These are phyloP conservation scores for Odiellus spinosus DNA, from an alignment of 2,888 invertebrate species.

Conservation along the genomic window DNA sequence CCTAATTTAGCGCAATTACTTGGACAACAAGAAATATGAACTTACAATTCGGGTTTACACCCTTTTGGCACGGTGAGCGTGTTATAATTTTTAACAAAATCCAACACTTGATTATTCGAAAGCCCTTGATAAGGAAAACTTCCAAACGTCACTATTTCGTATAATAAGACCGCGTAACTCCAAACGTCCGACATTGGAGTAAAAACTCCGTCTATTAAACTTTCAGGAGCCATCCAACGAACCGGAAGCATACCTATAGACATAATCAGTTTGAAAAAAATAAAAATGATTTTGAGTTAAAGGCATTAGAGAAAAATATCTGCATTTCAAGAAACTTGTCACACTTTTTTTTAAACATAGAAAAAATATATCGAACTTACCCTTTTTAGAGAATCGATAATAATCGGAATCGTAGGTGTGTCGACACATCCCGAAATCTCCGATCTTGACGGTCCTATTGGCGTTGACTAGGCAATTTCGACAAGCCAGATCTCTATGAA, in stretches of 20 bases:
- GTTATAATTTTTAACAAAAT: slow-evolving; percentile 58
- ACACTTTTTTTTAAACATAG: slow-evolving; percentile 35
- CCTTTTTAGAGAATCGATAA: slow-evolving; percentile 53
- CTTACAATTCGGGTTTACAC: slow-evolving; percentile 62
- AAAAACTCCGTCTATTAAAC: slow-evolving; percentile 71
- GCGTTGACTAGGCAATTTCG: slow-evolving; percentile 65
- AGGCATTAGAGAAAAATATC: too few relatives aligned
- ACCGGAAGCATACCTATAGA: slow-evolving; percentile 67
- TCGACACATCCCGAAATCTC: slow-evolving; percentile 28
- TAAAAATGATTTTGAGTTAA: not conserved
- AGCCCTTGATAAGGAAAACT: slow-evolving; percentile 77
- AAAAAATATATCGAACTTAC: slow-evolving; percentile 13
- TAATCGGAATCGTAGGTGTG: slow-evolving; percentile 22
- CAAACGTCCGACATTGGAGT: slow-evolving; percentile 82
- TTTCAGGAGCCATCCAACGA: slow-evolving; percentile 90
- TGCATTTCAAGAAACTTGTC: too few relatives aligned
- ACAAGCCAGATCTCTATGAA: slow-evolving; percentile 69
- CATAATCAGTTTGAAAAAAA: slow-evolving; percentile 39
- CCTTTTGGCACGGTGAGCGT: slow-evolving; percentile 57
- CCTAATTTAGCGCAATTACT: too few relatives aligned
- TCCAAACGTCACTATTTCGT: slow-evolving; percentile 84
- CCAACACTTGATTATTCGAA: slow-evolving; percentile 66
- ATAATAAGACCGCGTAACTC: slow-evolving; percentile 81
- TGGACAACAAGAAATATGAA: too few relatives aligned
- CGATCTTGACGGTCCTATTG: slow-evolving; percentile 32